These are phyloP conservation scores for Hyaena hyaena DNA, from an alignment of 2,113 vertebrate species.

Conservation along the genomic window DNA sequence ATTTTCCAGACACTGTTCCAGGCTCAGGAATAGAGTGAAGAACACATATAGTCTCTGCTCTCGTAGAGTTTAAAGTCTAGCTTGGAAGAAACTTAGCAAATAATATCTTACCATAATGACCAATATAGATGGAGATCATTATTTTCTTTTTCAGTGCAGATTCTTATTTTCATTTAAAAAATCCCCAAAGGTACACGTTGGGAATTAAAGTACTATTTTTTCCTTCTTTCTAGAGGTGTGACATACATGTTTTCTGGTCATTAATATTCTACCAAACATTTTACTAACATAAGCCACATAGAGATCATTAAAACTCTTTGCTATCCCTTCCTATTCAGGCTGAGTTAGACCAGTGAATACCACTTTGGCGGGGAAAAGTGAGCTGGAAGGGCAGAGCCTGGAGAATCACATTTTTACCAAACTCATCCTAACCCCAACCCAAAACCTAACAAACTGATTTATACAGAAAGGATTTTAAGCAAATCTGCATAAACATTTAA, in stretches of 20 bases:
- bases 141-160: not conserved
- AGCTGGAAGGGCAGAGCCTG: not conserved
- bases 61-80: not conserved
- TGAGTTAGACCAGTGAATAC: not conserved
- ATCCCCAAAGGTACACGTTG: not conserved
- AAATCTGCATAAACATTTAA: not conserved
- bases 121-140: not conserved
- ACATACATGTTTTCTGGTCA: not conserved
- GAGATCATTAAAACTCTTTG: not conserved
- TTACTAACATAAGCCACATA: not conserved
- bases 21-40: not conserved
- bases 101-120: not conserved
- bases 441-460: not conserved
- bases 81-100: slow-evolving; percentile 21
- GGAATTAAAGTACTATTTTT: not conserved
- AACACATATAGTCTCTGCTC: not conserved
- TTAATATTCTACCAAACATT: slow-evolving; percentile 28
- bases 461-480: slow-evolving; percentile 6
- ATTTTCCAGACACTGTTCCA: not conserved
- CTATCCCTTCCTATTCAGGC: not conserved
- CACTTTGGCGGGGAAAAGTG: not conserved
- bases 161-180: slow-evolving; percentile 5
- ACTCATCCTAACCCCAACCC: not conserved
- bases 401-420: not conserved
- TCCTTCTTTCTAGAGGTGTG: not conserved